Base-by-base conservation (phyloP, 2,113 vertebrate species). In the Steatornis caripensis region DNA sequence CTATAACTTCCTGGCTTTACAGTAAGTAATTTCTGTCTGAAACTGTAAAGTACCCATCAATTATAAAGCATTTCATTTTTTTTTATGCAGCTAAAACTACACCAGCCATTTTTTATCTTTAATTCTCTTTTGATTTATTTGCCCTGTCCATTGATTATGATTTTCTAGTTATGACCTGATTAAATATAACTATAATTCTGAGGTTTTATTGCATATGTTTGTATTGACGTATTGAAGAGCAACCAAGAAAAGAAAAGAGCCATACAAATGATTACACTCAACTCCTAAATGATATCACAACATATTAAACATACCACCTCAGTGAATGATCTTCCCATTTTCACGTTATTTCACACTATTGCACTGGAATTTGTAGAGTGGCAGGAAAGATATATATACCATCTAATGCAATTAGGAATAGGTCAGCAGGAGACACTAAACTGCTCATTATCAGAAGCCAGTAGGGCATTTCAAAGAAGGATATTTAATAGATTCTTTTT, bases 41-140 rank as follows among this genome's bases (percentile, higher is more conserved):
- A 93, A 79, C 4, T 0, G 0, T 49, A 49, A 74, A 48, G 2
- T 53, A 3, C 4, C 37, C 2, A 20, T 21, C 6, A 62, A 15
- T 69, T 79, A 12, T 15, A 78, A 64, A 87, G 11, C 3, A 45
- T 53, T 82, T 61, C 15, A 61, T 22, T 29, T 61, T 19, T 30
- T 36, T 65, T 64, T n/a, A 64, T 23, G 15, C 7, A 61, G 5
- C 3, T 87, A 39, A 71, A 94, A 70, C 3, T 34, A 57, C 80
- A 87, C 51, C 48, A 64, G 0, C 4, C 1, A 6, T 2, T 34
- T 78, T 74, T 87, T 27, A 22, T 54, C 7, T 46, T 90, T 84
- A 84, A 77, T 80, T 5, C 2, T 71, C 8, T 85, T 61, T 64
- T 62, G 6, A n/a, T 70, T 70, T 51, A 53, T 58, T 91, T 37